Base-by-base conservation (phyloP, 2,113 vertebrate genomes). In the Lipophrys pholis region DNA sequence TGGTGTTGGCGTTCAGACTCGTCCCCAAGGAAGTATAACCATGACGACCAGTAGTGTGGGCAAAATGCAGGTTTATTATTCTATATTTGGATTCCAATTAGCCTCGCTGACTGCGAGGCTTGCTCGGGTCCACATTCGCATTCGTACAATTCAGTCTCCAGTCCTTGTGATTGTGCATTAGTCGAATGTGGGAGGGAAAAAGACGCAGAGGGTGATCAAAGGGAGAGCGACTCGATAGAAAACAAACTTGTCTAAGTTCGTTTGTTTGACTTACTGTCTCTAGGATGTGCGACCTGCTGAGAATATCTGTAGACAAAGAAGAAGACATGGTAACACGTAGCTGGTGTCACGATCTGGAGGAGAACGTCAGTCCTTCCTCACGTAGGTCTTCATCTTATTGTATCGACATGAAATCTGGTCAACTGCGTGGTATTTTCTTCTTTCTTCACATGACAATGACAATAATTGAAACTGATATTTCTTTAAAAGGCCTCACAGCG, bases 31-130 rank as follows among this genome's bases (percentile, higher is more conserved):
- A 86, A 56, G 67, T 62, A 85, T 84, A 91, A 91, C 85, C 85
- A 88, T 87, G 87, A 81, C 80, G 80, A 90, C 82, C 67, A 81
- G 78, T 59, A 57, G 63, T 65, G 73, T 80, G 56, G 76, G 85
- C 70, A 83, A 82, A 80, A 62, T 11, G 55, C 74, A 49, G 55
- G 82, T 89, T 90, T 85, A 86, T 81, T 81, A 84, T 85, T 84
- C 85, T 83, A 86, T 84, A 89, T 91, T 83, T 85, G 85, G 88
- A 81, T 80, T 82, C 85, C 82, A 90, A 88, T 91, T 91, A 89
- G 80, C 78, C 80, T 81, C 68, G 3, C 56, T 60, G 79, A 78
- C 87, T 74, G 68, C 2, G 53, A 76, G 70, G 53, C 80, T 73
- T 21, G 52, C 80, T 35, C 52, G 71, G 80, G 83, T 83, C 42